These are phyloP conservation scores for Nemotelus nigrinus DNA, from an alignment of 2,888 invertebrate genomes.

Conservation along the genomic window DNA sequence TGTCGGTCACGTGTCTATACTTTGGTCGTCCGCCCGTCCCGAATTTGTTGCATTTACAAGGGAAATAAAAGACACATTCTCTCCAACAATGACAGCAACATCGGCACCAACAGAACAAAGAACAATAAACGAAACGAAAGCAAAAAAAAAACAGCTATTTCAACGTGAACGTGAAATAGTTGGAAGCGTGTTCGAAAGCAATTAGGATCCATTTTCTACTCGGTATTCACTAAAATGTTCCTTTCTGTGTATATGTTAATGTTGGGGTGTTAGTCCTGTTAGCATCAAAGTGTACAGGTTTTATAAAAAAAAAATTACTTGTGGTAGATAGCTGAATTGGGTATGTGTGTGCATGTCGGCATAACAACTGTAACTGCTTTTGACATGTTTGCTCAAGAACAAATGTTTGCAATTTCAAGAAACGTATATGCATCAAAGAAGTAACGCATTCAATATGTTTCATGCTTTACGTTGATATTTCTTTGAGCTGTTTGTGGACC, in stretches of 20 bases:
- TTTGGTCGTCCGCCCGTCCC: neutral
- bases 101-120: neutral
- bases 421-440: no score
- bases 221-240: neutral
- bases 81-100: neutral
- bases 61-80: neutral
- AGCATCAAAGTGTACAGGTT: no score
- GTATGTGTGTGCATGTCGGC: no score
- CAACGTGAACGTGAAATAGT: neutral
- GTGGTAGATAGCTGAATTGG: no score
- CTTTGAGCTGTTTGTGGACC: no score
- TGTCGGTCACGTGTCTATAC: slow-evolving; percentile 1
- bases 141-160: neutral
- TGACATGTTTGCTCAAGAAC: no score
- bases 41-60: slow-evolving; percentile 13
- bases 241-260: neutral
- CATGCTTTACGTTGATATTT: no score
- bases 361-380: no score
- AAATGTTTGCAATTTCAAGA: no score
- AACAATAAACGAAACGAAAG: slow-evolving; percentile 2
- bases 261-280: no score
- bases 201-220: neutral
- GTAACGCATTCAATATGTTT: no score
- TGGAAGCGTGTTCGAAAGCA: neutral
- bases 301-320: no score